A percentile compares a stretch with the other conserved stretches of the same genome.
phyloP scores from a whole-genome alignment of 2,797 vertebrate species.

The Picus viridis region DNA sequence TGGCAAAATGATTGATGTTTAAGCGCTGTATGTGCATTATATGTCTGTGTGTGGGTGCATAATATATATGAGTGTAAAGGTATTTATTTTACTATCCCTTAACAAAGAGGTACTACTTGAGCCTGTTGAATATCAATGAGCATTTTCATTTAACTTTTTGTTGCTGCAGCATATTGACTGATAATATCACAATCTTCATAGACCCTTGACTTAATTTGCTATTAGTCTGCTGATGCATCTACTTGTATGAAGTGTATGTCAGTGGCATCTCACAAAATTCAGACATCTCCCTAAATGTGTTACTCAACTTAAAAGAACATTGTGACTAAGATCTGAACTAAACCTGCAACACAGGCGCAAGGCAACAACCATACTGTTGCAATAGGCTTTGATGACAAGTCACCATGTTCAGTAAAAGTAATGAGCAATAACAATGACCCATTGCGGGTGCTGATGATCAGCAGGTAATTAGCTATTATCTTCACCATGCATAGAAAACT shows the following conservation, averaged over 20 bases:
- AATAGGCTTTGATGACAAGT: constrained; percentile 46
- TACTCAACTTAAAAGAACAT: constrained; percentile 20
- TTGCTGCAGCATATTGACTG: constrained; percentile 9
- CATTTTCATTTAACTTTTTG: constrained; percentile 42
- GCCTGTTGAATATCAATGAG: constrained; percentile 23
- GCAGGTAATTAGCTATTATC: constrained; percentile 36
- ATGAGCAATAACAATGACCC: constrained; percentile 22
- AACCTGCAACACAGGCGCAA: constrained; percentile 9
- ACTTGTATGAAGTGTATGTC: neutral
- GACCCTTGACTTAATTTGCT: constrained; percentile 14
- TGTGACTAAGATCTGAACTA: constrained; percentile 42
- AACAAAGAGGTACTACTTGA: constrained; percentile 51
- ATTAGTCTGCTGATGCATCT: neutral
- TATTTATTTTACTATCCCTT: constrained; percentile 57
- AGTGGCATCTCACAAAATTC: constrained; percentile 21
- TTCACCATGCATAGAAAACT: neutral
- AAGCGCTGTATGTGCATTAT: neutral
- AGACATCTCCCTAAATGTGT: constrained; percentile 6
- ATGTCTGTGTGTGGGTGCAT: constrained; percentile 43
- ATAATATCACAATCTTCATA: constrained; percentile 7
- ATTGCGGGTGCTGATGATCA: neutral
- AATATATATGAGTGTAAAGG: constrained; percentile 40
- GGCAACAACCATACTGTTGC: constrained; percentile 4
- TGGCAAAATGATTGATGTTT: constrained; percentile 60
- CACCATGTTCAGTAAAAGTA: constrained; percentile 43